Evolutionary conservation across 2,113 vertebrate genomes (phyloP).

Genomic region (Sialia sialis): DNA sequence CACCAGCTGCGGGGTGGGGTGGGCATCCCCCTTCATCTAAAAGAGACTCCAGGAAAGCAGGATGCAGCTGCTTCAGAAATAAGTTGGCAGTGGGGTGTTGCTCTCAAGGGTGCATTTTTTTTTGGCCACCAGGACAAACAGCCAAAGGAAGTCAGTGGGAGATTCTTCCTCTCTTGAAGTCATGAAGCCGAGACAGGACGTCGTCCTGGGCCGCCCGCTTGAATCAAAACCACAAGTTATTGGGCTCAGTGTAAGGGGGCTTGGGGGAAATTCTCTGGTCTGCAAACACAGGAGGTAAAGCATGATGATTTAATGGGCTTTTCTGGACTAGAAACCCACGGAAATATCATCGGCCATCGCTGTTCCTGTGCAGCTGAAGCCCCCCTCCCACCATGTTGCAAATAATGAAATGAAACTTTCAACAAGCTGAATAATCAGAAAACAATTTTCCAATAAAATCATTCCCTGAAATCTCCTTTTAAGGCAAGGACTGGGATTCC

Average conservation of each 20-base stretch:
- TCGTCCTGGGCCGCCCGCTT: neutral
- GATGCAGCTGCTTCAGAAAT: neutral
- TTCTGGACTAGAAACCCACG: neutral
- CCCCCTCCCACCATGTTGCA: neutral
- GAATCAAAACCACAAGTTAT: neutral
- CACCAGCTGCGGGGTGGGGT: accelerated
- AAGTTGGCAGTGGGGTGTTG: neutral
- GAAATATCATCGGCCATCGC: neutral
- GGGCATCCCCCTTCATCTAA: neutral
- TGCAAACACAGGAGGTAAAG: neutral
- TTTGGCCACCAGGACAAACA: neutral
- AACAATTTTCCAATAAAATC: slow-evolving; percentile 62
- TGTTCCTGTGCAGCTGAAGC: neutral
- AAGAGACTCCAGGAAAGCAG: neutral
- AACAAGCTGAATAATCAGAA: slow-evolving; percentile 59
- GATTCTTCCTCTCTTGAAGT: neutral
- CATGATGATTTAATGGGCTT: neutral
- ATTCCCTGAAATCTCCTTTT: slow-evolving; percentile 46
- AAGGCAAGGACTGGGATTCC: slow-evolving; percentile 61
- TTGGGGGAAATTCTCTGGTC: neutral
- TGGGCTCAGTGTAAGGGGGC: neutral
- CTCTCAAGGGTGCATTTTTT: neutral
- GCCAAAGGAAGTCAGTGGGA: neutral
- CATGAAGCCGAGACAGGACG: neutral
- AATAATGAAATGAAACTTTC: slow-evolving; percentile 26